phyloP scores from a whole-genome alignment of 2,113 vertebrate species.

The Boulengeromyrus knoepffleri region DNA sequence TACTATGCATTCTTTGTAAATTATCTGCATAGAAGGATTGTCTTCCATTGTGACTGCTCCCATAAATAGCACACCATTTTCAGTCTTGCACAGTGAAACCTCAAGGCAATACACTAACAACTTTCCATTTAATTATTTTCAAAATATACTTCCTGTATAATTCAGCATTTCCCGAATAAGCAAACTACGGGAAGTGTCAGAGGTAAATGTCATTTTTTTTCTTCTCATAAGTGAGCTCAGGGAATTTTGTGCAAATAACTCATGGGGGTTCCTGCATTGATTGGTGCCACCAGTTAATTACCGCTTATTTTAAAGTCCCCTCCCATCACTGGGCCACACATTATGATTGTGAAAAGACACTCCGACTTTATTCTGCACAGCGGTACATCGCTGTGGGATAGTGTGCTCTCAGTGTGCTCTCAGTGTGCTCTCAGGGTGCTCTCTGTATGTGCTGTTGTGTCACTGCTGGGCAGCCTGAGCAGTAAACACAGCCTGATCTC shows the following conservation, averaged over 20 bases:
- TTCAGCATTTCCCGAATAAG: not conserved
- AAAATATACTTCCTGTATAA: constrained; percentile 5
- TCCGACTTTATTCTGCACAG: not conserved
- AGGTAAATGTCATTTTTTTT: constrained; percentile 6
- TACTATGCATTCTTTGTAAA: not conserved
- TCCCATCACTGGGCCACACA: not conserved
- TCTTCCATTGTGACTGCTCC: not conserved
- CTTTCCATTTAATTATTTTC: not conserved
- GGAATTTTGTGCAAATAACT: not conserved
- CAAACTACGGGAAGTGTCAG: not conserved
- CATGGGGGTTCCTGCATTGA: not conserved
- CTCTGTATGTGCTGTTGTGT: not conserved
- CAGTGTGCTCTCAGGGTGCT: not conserved
- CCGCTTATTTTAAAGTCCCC: not conserved
- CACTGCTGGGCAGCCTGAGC: not conserved
- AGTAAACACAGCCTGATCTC: not conserved
- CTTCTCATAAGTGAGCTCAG: not conserved
- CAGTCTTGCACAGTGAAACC: not conserved
- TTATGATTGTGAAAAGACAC: not conserved
- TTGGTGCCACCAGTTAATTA: not conserved
- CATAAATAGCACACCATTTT: not conserved
- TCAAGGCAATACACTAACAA: not conserved
- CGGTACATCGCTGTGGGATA: not conserved
- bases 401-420: not conserved
- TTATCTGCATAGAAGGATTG: not conserved